Conservation (phyloP, 1,140 invertebrate species). For the Teleopsis dalmanni region DNA sequence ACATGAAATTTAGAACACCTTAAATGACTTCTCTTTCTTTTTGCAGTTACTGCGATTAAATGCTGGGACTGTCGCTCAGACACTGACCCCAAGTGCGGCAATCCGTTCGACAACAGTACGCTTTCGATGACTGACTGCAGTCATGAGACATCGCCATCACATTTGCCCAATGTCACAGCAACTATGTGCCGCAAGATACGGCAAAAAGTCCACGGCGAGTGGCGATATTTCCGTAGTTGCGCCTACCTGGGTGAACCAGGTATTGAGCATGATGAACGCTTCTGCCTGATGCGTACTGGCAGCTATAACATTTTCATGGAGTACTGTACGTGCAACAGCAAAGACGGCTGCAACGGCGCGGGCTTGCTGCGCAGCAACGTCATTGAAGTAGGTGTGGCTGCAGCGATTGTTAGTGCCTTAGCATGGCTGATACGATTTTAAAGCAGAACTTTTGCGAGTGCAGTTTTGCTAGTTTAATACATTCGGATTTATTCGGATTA, state of each 20-base stretch:
- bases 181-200: conserved; percentile 90
- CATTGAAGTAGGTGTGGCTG: conserved; percentile 5
- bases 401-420: conserved; percentile 1
- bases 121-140: conserved; percentile 80
- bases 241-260: conserved; percentile 85
- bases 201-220: conserved; percentile 87
- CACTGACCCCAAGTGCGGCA: conserved; percentile 80
- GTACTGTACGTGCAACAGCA: conserved; percentile 86
- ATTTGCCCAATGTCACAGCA: conserved; percentile 61
- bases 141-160: conserved; percentile 55
- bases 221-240: conserved; percentile 84
- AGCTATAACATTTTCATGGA: conserved; percentile 91
- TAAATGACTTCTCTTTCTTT: conserved; percentile 1
- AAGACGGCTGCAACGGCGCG: conserved; percentile 79
- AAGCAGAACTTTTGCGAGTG: no score
- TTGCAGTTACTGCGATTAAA: conserved; percentile 64
- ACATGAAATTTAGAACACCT: neutral
- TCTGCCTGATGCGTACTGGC: conserved; percentile 82
- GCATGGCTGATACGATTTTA: conserved; percentile 9
- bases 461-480: no score
- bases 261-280: conserved; percentile 80
- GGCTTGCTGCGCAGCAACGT: conserved; percentile 13
- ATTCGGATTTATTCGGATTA: no score
- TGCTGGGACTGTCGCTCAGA: conserved; percentile 88
- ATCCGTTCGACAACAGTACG: conserved; percentile 87